Evolutionary conservation across 64 coral and sea anemone genomes (phyloP).

Genomic region (Hydrozoanthus tunicans): DNA sequence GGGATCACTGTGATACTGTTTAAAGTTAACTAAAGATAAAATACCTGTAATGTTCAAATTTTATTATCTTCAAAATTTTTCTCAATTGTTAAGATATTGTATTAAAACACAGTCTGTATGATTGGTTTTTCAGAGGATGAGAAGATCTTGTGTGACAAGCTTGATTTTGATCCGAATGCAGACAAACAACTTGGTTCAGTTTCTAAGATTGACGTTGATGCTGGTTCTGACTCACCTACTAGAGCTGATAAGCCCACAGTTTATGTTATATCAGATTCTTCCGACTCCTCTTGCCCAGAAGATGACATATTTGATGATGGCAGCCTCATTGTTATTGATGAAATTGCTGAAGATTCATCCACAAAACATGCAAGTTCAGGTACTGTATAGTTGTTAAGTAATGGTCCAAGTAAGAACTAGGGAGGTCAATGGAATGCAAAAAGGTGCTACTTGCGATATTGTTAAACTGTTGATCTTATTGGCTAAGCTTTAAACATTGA

Average conservation of each 20-base stretch:
- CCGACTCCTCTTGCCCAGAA: slow-evolving; percentile 15
- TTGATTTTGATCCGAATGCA: background rate
- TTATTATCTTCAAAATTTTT: too few relatives aligned
- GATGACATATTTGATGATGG: background rate
- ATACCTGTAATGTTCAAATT: too few relatives aligned
- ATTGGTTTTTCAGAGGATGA: background rate
- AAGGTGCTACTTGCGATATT: too few relatives aligned
- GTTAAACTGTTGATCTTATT: too few relatives aligned
- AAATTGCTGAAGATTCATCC: background rate
- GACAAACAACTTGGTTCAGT: background rate
- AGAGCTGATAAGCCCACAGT: background rate
- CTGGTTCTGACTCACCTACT: background rate
- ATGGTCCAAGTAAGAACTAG: too few relatives aligned
- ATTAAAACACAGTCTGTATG: background rate
- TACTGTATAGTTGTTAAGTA: background rate
- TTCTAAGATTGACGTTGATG: background rate
- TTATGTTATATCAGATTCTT: background rate
- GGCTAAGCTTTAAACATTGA: too few relatives aligned
- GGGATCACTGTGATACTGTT: too few relatives aligned
- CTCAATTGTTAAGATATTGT: too few relatives aligned
- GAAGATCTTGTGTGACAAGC: background rate
- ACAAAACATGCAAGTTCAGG: background rate
- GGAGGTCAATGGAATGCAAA: too few relatives aligned
- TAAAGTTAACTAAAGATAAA: too few relatives aligned
- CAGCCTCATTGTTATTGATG: background rate